A percentile compares a stretch with the other conserved stretches of the same genome.
Conservation (phyloP, 2,888 invertebrate species). For the Dynastes grantii region DNA sequence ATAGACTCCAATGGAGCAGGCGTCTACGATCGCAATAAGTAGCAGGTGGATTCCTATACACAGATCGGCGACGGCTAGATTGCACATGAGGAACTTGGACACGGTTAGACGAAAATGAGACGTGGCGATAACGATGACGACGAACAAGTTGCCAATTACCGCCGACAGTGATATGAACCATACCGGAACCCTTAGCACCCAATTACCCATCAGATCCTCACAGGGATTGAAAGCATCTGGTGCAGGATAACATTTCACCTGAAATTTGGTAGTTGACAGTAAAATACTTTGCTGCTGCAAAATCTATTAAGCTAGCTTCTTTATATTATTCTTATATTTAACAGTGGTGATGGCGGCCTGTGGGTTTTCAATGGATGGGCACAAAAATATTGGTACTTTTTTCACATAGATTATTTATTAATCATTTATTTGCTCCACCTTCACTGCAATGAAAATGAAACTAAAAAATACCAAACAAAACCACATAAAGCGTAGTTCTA, state of each 20-base stretch:
- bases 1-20: constrained; percentile 77
- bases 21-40: constrained; percentile 76
- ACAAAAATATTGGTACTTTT: no score
- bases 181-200: constrained; percentile 74
- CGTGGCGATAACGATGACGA: constrained; percentile 74
- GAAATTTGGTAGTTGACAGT: constrained; percentile 40
- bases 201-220: constrained; percentile 78
- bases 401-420: no score
- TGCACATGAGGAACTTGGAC: constrained; percentile 78
- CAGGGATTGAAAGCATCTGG: constrained; percentile 79
- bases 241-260: constrained; percentile 72
- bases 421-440: no score
- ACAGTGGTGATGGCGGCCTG: no score
- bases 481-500: no score
- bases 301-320: background rate
- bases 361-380: no score
- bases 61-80: constrained; percentile 79
- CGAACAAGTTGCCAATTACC: constrained; percentile 78
- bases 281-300: background rate
- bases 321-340: background rate
- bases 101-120: constrained; percentile 72
- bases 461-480: no score
- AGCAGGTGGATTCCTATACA: constrained; percentile 79
- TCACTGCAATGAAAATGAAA: no score
- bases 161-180: constrained; percentile 77